Base-by-base conservation (phyloP, 2,888 invertebrate species). In the Sycophila texana region DNA sequence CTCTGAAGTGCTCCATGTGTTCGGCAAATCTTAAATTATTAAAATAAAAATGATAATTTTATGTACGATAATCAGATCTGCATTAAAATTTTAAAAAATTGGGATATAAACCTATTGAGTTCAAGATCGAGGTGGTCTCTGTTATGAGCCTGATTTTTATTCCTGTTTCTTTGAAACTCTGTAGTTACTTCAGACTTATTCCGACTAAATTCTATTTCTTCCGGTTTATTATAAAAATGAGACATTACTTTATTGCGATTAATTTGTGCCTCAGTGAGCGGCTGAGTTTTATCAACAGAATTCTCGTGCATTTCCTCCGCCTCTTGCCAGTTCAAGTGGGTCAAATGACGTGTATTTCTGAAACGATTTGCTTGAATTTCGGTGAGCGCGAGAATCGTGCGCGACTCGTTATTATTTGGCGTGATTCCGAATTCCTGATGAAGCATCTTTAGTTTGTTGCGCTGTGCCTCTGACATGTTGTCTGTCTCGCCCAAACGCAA, bases 391-490 rank as follows among this genome's bases (percentile, higher is more conserved):
- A 80, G 26, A 20, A 75, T 77, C 4, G 73, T 60, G 0, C 57
- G 1, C 10, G 76, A 65, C 47, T 70, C 73, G 55, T 81, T 81
- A 20, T 81, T 81, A 58, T 81, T 81, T 14, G 81, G 79, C 4
- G 81, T 70, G 18, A 81, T 26, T 16, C 80, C 81, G 14, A 65
- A 81, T 14, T 79, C 81, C 0, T 93, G 92, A 4, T 92, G 92
- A 76, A 94, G 87, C 1, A 94, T 91, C 87, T 92, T 94, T 20
- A 93, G 85, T 87, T 93, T 94, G 84, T 94, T 95, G 73, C 91
- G 88, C 81, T 94, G 89, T 0, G 94, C 94, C 77, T 93, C 93
- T 13, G 92, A 93, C 76, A 94, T 91, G 2, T 92, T 92, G 2
- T 92, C 91, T 0, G 86, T 84, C 4, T 92, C 93, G 82, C n/a